A percentile compares a stretch with the other conserved stretches of the same genome.
phyloP scores from a whole-genome alignment of 2,797 vertebrate genomes.

The Platalea minor region DNA sequence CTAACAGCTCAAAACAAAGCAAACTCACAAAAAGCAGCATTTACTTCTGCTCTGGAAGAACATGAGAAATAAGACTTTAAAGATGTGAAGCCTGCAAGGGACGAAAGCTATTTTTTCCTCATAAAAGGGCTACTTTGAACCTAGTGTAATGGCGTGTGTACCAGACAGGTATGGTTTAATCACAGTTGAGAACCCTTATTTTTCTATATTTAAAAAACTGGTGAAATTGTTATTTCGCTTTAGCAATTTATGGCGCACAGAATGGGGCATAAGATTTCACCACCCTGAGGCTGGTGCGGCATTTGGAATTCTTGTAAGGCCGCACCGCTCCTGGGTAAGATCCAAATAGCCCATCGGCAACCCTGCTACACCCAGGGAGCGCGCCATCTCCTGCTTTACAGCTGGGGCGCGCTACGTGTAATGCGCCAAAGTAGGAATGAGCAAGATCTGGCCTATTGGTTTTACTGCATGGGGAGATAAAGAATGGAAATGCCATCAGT shows the following conservation, averaged over 20 bases:
- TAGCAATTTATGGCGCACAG: neutral
- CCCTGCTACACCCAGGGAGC: neutral
- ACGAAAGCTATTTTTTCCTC: neutral
- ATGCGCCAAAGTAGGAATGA: neutral
- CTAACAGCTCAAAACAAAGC: neutral
- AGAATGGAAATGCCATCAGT: neutral
- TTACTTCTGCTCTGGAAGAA: neutral
- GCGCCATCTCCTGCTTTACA: neutral
- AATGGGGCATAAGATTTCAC: neutral
- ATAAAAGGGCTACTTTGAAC: neutral
- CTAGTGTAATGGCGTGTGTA: neutral
- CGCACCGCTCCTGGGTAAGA: rapidly evolving
- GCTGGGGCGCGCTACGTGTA: neutral
- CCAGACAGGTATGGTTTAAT: neutral
- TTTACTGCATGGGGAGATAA: neutral
- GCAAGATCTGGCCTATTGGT: neutral
- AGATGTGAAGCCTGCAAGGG: neutral
- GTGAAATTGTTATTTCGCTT: neutral
- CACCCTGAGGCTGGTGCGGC: neutral
- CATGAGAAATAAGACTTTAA: neutral
- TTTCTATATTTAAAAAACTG: neutral
- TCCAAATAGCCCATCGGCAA: neutral
- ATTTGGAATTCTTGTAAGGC: neutral
- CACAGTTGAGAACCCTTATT: neutral
- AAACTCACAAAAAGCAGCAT: neutral